phyloP scores from a whole-genome alignment of 2,113 vertebrate species.

The Xiphophorus maculatus region DNA sequence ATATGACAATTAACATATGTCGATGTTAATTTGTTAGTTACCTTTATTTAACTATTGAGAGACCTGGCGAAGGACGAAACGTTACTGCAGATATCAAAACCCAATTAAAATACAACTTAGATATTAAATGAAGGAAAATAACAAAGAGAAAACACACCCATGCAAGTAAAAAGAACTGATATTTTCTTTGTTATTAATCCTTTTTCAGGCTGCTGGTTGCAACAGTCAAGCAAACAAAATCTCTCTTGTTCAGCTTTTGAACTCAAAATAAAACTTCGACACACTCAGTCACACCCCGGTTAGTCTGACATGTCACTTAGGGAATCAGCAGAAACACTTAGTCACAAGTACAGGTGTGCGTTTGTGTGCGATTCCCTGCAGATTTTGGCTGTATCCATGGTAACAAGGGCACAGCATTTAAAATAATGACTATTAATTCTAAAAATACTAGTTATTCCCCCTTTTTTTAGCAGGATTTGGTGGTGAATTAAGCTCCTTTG shows the following conservation, averaged over 20 bases:
- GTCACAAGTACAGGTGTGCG: conserved; percentile 12
- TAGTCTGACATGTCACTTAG: neutral
- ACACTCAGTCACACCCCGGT: neutral
- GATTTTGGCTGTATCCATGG: conserved; percentile 35
- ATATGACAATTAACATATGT: too few species aligned
- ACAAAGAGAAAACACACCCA: too few species aligned
- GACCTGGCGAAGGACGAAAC: too few species aligned
- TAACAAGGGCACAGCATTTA: conserved; percentile 16
- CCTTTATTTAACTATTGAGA: too few species aligned
- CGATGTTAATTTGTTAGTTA: too few species aligned
- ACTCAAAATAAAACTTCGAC: neutral
- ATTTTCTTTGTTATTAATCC: neutral
- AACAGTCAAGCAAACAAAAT: neutral
- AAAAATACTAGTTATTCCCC: conserved; percentile 23
- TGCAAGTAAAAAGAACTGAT: too few species aligned
- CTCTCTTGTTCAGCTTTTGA: neutral
- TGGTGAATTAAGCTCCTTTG: neutral
- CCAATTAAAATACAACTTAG: too few species aligned
- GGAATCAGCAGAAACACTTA: conserved; percentile 6
- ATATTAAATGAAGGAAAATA: too few species aligned
- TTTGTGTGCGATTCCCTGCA: conserved; percentile 2
- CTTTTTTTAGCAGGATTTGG: neutral
- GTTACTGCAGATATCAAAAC: too few species aligned
- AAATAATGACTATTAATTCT: conserved; percentile 35
- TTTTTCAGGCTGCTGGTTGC: neutral